Base-by-base conservation (phyloP, 2,113 vertebrate genomes). In the Entelurus aequoreus region DNA sequence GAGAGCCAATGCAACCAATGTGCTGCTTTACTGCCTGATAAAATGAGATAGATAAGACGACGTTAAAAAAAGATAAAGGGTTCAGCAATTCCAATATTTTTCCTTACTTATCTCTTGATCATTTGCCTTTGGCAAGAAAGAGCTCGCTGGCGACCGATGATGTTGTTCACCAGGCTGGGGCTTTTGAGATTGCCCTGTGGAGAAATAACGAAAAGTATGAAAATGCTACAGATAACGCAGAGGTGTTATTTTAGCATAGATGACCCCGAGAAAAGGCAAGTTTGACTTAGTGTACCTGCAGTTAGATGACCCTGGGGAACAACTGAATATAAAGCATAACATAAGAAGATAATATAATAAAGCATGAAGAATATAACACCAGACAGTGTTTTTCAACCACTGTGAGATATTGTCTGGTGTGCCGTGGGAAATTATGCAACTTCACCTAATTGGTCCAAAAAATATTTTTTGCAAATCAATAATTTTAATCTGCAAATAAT, bases 191-290 rank as follows among this genome's bases (percentile, higher is more conserved):
- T 60, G 47, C 64, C 55, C 28, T 35, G 19, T 50, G 68, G 21
- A 38, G 48, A 35, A 35, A 5, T 38, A 68, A 63, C 55, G 14
- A 55, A 72, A 71, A 60, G 28, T 51, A 53, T 62, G 48, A 40
- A 70, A 57, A 65, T 59, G 61, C 37, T 55, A 60, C 53, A 11
- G 37, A 10, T 64, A 56, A 55, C 58, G 10, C 60, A 35, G 55
- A 47, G 57, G 36, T 63, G 52, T 28, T 53, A 56, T 63, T 69
- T 46, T 63, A 57, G 66, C 55, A 36, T 48, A 58, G 59, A 51
- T 54, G 47, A 68, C 58, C 68, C 48, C 38, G 44, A 62, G 58
- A 61, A 52, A 54, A 64, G 52, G 51, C 35, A 15, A 62, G 67
- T 53, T 48, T 64, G 28, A 55, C 46, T 67, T 47, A 28, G 28